Percentiles rank a stretch among this genome's conserved stretches.
These are phyloP conservation scores for Tragelaphus oryx DNA, from an alignment of 2,797 vertebrate species.

Conservation along the genomic window DNA sequence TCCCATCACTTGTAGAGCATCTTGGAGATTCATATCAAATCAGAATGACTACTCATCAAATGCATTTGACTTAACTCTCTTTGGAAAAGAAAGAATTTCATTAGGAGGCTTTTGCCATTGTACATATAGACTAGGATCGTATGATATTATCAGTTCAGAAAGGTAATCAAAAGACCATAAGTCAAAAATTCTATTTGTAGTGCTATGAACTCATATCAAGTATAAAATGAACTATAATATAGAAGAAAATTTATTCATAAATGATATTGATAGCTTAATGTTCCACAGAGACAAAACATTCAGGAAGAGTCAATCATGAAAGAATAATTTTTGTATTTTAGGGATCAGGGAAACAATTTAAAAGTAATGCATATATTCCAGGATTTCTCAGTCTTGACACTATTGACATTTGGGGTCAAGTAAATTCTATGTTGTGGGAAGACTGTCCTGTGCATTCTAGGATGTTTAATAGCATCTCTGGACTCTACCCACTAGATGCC, in stretches of 20 bases:
- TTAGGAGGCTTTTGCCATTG: background rate
- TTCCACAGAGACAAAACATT: background rate
- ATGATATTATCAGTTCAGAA: background rate
- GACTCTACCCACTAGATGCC: background rate
- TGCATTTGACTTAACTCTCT: background rate
- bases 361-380: background rate
- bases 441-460: background rate
- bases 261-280: background rate
- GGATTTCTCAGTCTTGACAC: background rate
- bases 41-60: background rate
- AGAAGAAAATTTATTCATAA: background rate
- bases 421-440: background rate
- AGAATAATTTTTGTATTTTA: background rate
- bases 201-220: background rate
- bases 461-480: background rate
- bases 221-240: background rate
- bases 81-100: background rate
- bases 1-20: background rate
- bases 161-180: background rate
- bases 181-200: background rate
- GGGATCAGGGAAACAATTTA: background rate
- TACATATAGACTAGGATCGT: background rate
- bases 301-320: background rate
- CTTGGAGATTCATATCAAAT: background rate
- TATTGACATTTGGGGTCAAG: background rate